Percentiles rank a stretch among this genome's conserved stretches.
These are phyloP conservation scores for Cheirogaleus medius DNA, from an alignment of 2,113 vertebrate species.

Conservation along the genomic window DNA sequence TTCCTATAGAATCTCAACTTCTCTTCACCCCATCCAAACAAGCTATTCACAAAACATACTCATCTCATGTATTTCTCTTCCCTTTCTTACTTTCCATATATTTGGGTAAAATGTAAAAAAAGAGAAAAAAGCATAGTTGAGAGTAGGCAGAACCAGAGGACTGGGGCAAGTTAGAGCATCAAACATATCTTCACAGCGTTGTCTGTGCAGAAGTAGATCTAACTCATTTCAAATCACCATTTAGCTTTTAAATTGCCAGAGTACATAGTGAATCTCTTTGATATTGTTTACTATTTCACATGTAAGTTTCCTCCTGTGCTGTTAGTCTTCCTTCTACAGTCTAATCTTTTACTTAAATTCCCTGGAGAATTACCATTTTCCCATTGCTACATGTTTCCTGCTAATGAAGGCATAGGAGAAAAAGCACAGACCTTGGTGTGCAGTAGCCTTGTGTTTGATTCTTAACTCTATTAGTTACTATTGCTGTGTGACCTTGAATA, in stretches of 20 bases:
- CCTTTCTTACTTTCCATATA: neutral
- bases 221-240: neutral
- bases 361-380: neutral
- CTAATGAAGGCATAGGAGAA: neutral
- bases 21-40: neutral
- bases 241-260: conserved; percentile 36
- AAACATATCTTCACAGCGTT: neutral
- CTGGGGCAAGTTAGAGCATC: neutral
- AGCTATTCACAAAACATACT: neutral
- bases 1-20: neutral
- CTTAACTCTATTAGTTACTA: neutral
- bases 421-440: neutral
- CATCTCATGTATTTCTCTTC: neutral
- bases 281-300: neutral
- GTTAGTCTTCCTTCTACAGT: neutral
- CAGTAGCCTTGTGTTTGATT: neutral
- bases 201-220: conserved; percentile 1
- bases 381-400: neutral
- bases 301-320: neutral
- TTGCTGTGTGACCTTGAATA: neutral
- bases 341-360: neutral
- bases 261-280: neutral
- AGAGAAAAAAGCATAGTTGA: neutral
- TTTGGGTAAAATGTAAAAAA: neutral
- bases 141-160: neutral